Conservation (phyloP, 2,888 invertebrate genomes). For the Drosophila bunnanda region DNA sequence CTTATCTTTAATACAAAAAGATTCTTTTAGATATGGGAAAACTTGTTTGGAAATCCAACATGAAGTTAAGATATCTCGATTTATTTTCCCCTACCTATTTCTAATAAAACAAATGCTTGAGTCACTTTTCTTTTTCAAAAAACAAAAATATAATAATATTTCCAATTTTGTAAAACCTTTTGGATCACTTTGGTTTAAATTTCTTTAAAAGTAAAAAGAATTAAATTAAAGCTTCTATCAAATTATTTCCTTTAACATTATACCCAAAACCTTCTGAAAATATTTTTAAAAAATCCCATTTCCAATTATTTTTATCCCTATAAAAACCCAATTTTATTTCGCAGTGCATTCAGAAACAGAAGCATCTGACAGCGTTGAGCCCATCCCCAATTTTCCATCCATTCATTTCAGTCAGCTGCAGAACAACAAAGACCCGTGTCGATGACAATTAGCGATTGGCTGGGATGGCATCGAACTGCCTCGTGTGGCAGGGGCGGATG, state of each 20-base stretch:
- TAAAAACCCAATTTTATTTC: not conserved
- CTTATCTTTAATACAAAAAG: too few species aligned
- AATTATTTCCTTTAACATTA: too few species aligned
- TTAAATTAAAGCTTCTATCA: too few species aligned
- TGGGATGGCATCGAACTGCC: constrained; percentile 38
- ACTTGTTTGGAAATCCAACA: not conserved
- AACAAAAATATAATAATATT: too few species aligned
- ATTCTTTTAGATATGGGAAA: too few species aligned
- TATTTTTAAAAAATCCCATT: not conserved
- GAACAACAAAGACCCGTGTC: constrained; percentile 72
- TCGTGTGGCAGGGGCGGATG: constrained; percentile 11
- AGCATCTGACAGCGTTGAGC: constrained; percentile 6
- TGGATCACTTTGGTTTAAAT: too few species aligned
- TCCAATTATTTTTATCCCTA: not conserved
- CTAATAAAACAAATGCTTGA: too few species aligned
- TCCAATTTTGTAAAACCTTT: too few species aligned
- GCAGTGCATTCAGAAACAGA: constrained; percentile 31
- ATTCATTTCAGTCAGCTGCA: constrained; percentile 59
- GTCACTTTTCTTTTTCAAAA: too few species aligned
- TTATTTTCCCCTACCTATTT: too few species aligned
- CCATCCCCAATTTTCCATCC: constrained; percentile 65
- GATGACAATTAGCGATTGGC: constrained; percentile 79
- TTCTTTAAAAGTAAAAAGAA: too few species aligned
- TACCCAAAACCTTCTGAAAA: not conserved
- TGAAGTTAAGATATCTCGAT: not conserved